Evolutionary conservation across 2,888 invertebrate genomes (phyloP).

Genomic region (Hecatera dysodea): DNA sequence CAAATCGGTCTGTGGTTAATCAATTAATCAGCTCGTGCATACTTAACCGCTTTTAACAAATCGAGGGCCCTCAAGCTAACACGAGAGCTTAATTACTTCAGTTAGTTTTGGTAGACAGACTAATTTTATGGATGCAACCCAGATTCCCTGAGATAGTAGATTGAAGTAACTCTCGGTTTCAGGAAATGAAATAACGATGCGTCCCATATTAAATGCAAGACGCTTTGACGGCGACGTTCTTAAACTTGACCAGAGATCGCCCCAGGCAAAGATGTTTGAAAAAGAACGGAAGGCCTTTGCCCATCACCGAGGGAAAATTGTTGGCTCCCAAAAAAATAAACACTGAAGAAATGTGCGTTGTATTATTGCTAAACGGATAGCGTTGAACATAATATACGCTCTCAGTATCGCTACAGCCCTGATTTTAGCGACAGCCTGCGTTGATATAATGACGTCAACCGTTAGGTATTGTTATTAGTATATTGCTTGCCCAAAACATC

Average conservation of each 20-base stretch:
- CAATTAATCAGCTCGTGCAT: conserved; percentile 5
- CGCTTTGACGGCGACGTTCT: too few species aligned
- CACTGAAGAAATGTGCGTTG: background rate
- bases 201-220: too few species aligned
- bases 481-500: conserved; percentile 7
- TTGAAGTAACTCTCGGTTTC: background rate
- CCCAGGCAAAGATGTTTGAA: too few species aligned
- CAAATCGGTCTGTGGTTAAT: conserved; percentile 12
- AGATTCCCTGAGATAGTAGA: background rate
- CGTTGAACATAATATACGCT: background rate
- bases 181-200: too few species aligned
- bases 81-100: background rate
- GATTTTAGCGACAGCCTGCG: background rate
- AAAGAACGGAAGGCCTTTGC: too few species aligned
- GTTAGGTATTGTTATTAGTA: background rate
- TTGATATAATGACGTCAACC: background rate
- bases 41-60: conserved; percentile 29
- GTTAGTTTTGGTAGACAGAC: background rate
- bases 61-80: background rate
- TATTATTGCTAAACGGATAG: background rate
- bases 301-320: too few species aligned
- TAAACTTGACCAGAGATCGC: too few species aligned
- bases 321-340: too few species aligned
- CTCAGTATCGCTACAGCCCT: background rate
- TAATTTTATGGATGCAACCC: background rate